Percentiles rank a stretch among this genome's conserved stretches.
Conservation (phyloP, 2,113 vertebrate genomes). For the Clarias gariepinus region DNA sequence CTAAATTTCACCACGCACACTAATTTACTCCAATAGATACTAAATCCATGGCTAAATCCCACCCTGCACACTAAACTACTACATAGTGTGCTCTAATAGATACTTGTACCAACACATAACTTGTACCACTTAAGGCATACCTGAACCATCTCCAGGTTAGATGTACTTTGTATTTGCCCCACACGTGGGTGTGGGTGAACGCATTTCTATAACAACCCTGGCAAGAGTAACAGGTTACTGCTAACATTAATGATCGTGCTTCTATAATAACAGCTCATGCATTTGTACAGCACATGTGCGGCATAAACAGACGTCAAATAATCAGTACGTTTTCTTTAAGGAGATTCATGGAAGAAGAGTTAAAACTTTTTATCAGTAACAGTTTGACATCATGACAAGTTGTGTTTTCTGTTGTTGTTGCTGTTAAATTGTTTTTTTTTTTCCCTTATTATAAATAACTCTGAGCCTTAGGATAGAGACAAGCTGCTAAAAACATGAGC, state of each 20-base stretch:
- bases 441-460: neutral
- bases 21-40: no score
- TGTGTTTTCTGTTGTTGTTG: neutral
- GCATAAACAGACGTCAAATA: neutral
- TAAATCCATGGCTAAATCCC: no score
- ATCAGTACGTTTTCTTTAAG: neutral
- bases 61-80: no score
- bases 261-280: neutral
- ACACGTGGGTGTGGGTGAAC: no score
- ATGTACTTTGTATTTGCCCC: no score
- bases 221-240: neutral
- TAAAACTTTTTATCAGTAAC: neutral
- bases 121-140: no score
- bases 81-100: no score
- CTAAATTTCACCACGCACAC: no score
- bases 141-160: no score
- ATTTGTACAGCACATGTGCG: no score
- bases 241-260: neutral
- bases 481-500: neutral
- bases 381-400: neutral
- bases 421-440: no score
- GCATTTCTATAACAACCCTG: neutral
- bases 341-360: neutral
- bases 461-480: neutral
- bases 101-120: no score